phyloP scores from a whole-genome alignment of 2,888 invertebrate genomes.

The Nasonovia ribisnigri region DNA sequence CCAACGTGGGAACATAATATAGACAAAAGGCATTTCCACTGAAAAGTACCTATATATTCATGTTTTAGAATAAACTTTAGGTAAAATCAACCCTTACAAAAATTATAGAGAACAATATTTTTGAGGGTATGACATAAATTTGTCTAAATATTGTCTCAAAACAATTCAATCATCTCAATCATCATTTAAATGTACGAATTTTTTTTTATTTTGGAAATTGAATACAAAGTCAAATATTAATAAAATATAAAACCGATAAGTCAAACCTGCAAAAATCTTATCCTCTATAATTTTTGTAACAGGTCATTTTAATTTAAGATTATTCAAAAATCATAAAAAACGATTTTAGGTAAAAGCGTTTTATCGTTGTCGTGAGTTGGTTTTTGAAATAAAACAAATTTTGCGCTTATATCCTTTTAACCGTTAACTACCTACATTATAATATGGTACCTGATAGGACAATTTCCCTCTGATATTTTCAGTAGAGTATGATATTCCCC shows the following conservation, averaged over 20 bases:
- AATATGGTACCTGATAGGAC: too few relatives aligned
- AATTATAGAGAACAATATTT: neutral
- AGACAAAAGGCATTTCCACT: too few relatives aligned
- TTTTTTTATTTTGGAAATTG: neutral
- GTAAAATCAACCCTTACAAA: neutral
- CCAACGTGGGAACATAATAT: too few relatives aligned
- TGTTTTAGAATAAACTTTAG: neutral
- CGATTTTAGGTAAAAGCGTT: neutral
- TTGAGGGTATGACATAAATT: neutral
- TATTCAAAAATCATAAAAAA: neutral
- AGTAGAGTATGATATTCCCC: too few relatives aligned
- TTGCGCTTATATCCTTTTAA: neutral
- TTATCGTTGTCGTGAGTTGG: neutral
- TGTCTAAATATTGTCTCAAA: neutral
- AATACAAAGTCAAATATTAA: neutral
- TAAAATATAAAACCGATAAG: too few relatives aligned
- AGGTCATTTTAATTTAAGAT: neutral
- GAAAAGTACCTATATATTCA: too few relatives aligned
- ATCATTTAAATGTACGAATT: neutral
- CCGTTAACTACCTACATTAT: too few relatives aligned
- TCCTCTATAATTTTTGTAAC: neutral
- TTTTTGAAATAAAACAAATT: neutral
- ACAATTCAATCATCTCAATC: neutral
- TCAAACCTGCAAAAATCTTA: neutral
- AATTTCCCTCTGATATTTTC: too few relatives aligned